A percentile compares a stretch with the other conserved stretches of the same genome.
Conservation (phyloP, 1,140 invertebrate genomes). For the Asobara japonica region DNA sequence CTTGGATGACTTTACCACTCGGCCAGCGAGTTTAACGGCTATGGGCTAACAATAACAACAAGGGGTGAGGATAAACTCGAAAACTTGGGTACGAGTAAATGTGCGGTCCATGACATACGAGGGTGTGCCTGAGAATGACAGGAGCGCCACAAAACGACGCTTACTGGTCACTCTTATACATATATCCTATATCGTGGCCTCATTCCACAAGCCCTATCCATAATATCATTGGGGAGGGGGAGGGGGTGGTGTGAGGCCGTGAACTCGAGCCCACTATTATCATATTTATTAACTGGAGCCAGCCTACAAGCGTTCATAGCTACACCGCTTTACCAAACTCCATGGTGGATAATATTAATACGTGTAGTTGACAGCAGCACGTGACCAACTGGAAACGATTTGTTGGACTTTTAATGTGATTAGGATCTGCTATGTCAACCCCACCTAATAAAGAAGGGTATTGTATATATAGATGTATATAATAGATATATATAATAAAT, state of each 20-base stretch:
- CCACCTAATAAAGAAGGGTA: too few relatives aligned
- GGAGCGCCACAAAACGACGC: constrained; percentile 41
- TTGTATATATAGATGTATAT: neutral
- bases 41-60: constrained; percentile 6
- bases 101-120: constrained; percentile 57
- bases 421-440: constrained; percentile 5
- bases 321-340: constrained; percentile 59
- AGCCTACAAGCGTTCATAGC: constrained; percentile 55
- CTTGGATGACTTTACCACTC: neutral
- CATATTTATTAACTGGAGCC: constrained; percentile 65
- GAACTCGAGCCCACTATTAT: constrained; percentile 55
- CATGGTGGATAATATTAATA: constrained; percentile 65
- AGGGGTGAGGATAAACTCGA: constrained; percentile 11
- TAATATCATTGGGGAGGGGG: constrained; percentile 15
- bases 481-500: neutral
- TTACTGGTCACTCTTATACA: constrained; percentile 64
- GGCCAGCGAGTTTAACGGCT: constrained; percentile 1
- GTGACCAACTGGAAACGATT: constrained; percentile 43
- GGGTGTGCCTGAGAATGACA: constrained; percentile 61
- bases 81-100: neutral
- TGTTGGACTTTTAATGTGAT: constrained; percentile 38
- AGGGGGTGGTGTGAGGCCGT: constrained; percentile 37
- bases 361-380: constrained; percentile 65
- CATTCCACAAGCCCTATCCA: constrained; percentile 7
- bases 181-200: constrained; percentile 52